phyloP scores from a whole-genome alignment of 2,113 vertebrate genomes.

The Centrocercus urophasianus region DNA sequence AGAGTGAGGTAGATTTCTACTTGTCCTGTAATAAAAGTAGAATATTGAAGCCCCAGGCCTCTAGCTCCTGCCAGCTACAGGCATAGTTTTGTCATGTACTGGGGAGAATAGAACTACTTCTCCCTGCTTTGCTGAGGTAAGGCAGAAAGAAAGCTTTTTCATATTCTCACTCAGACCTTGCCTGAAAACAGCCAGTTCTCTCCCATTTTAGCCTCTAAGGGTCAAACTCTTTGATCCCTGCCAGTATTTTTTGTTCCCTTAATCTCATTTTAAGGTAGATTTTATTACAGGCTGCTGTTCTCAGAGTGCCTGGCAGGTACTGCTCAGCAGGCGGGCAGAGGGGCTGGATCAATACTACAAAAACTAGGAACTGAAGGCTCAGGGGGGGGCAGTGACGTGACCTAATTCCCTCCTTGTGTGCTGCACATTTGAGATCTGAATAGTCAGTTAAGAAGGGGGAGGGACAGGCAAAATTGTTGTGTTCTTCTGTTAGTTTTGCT shows the following conservation, averaged over 20 bases:
- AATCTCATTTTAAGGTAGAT: slow-evolving; percentile 49
- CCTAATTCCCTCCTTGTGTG: slow-evolving; percentile 9
- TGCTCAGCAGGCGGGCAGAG: neutral
- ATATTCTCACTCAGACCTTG: neutral
- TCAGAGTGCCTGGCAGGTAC: neutral
- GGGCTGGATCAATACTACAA: slow-evolving; percentile 27
- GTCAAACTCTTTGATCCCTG: slow-evolving; percentile 53
- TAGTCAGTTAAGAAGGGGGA: neutral
- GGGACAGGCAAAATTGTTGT: neutral
- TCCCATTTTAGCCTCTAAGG: neutral
- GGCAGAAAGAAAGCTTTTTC: neutral
- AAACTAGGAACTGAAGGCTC: slow-evolving; percentile 5
- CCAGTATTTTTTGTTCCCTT: slow-evolving; percentile 24
- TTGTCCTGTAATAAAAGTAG: neutral
- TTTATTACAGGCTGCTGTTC: slow-evolving; percentile 31
- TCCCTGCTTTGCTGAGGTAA: neutral
- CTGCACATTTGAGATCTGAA: neutral
- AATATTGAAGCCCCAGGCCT: neutral
- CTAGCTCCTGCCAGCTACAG: neutral
- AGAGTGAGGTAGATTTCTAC: neutral
- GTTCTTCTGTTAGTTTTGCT: neutral
- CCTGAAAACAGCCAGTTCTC: neutral
- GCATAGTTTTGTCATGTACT: neutral
- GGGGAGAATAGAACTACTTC: neutral
- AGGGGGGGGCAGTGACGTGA: neutral